A percentile compares a stretch with the other conserved stretches of the same genome.
These are phyloP conservation scores for Lacanobia oleracea DNA, from an alignment of 2,888 invertebrate species.

Conservation along the genomic window DNA sequence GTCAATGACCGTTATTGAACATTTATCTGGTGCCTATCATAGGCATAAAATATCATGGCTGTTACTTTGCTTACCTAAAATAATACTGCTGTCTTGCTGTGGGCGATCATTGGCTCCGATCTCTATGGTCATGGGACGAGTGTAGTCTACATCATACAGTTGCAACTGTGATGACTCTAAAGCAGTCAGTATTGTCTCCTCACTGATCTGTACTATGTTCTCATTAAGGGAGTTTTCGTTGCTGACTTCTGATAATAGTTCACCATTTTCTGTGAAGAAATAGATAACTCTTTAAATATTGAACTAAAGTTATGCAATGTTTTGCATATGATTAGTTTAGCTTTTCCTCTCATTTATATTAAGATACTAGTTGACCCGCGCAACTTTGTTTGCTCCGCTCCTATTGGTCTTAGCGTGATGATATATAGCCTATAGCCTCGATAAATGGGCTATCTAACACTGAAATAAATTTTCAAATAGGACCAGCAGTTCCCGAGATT, in stretches of 20 bases:
- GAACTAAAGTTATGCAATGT: not conserved
- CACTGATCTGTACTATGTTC: conserved; percentile 81
- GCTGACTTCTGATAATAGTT: conserved; percentile 73
- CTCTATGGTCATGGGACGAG: conserved; percentile 83
- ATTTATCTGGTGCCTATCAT: no score
- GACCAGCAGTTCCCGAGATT: no score
- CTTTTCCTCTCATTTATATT: not conserved
- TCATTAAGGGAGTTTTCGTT: conserved; percentile 77
- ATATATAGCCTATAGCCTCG: no score
- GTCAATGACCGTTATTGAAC: no score
- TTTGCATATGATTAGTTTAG: not conserved
- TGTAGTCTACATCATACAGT: conserved; percentile 82
- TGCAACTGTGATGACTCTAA: conserved; percentile 83
- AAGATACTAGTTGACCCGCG: not conserved
- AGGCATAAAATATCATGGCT: no score
- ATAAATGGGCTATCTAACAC: no score
- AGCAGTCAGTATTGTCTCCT: conserved; percentile 84
- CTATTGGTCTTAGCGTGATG: no score
- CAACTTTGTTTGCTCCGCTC: no score
- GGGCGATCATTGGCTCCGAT: conserved; percentile 84
- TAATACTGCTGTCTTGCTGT: conserved; percentile 82
- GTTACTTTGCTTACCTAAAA: conserved; percentile 74
- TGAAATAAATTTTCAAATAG: no score
- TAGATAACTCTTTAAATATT: not conserved
- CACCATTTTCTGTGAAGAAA: conserved; percentile 75